phyloP scores from a whole-genome alignment of 2,797 vertebrate species.

The Euphonia xanthogaster region DNA sequence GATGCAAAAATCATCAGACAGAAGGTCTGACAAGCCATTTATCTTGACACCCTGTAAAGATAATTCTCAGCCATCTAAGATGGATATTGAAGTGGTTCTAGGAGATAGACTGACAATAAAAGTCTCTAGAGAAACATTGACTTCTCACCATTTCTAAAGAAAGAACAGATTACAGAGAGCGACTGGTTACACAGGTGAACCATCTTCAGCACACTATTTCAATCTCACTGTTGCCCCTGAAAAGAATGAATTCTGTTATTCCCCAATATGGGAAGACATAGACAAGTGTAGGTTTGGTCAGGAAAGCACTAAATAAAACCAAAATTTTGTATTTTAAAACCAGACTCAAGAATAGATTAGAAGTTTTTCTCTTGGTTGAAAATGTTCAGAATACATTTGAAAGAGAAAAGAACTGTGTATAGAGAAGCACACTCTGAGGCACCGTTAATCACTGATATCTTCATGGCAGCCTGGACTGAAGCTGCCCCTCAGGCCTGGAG shows the following conservation, averaged over 20 bases:
- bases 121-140: slow-evolving; percentile 31
- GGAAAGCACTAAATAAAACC: neutral
- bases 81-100: slow-evolving; percentile 42
- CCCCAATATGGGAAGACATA: neutral
- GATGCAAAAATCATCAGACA: slow-evolving; percentile 1
- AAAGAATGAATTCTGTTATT: neutral
- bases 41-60: slow-evolving; percentile 23
- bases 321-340: neutral
- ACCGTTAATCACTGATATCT: neutral
- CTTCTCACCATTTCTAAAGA: slow-evolving; percentile 50
- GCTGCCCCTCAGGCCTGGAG: neutral
- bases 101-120: slow-evolving; percentile 53
- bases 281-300: neutral
- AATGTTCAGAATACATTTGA: neutral
- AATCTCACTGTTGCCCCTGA: neutral
- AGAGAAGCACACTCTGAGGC: neutral
- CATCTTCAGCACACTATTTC: neutral
- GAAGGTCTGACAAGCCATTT: slow-evolving; percentile 38
- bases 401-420: neutral
- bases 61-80: slow-evolving; percentile 21
- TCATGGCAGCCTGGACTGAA: neutral
- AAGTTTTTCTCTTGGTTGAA: neutral
- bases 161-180: slow-evolving; percentile 21
- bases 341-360: neutral
- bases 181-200: neutral